These are phyloP conservation scores for Athalia cordata DNA, from an alignment of 2,888 invertebrate species.

Conservation along the genomic window DNA sequence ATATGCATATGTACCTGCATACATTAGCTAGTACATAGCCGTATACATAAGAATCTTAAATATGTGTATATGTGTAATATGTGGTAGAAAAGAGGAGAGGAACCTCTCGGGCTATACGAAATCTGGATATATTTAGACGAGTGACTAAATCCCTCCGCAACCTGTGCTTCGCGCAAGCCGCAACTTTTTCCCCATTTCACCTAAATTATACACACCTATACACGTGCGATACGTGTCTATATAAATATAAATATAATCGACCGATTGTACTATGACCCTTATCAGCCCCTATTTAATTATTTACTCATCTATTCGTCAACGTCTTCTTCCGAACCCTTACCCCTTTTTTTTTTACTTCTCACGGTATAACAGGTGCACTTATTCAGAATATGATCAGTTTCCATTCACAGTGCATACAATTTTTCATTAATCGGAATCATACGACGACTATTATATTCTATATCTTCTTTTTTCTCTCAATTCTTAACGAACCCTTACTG, in stretches of 20 bases:
- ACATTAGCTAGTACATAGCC: neutral
- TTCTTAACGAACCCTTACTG: too few species aligned
- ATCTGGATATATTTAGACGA: conserved; percentile 57
- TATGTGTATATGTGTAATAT: neutral
- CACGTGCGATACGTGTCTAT: neutral
- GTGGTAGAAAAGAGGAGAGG: conserved; percentile 72
- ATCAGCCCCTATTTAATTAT: neutral
- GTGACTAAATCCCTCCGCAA: conserved; percentile 57
- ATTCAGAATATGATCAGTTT: too few species aligned
- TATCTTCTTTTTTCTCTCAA: too few species aligned
- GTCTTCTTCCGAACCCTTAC: neutral
- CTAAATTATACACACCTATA: conserved; percentile 1
- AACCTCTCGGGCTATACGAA: conserved; percentile 60
- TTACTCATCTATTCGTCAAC: neutral
- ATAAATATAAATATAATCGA: too few species aligned
- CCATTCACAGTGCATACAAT: too few species aligned
- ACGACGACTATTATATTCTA: too few species aligned
- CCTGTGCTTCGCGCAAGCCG: conserved; percentile 41
- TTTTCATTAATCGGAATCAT: too few species aligned
- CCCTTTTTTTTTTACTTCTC: neutral
- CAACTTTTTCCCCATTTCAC: conserved; percentile 37
- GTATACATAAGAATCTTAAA: neutral
- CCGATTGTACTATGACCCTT: neutral
- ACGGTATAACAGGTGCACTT: too few species aligned
- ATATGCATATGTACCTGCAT: neutral